Evolutionary conservation across 2,888 invertebrate genomes (phyloP), one percentile per base, ranked within the genome.

Genomic region (Ochropleura plecta): DNA sequence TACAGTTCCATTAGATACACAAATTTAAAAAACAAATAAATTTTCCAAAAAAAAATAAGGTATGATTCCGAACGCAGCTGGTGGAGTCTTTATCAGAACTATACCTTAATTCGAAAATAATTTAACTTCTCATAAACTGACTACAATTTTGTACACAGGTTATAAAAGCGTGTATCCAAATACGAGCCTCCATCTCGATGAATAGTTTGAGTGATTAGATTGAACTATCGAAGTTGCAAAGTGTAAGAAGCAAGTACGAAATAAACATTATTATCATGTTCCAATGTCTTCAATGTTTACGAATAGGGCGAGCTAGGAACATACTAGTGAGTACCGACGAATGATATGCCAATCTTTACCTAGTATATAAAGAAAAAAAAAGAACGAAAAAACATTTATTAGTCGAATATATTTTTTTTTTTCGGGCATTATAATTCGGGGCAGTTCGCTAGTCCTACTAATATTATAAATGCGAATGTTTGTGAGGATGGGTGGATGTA

Each of bases 91-190:
- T 12, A 2, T 59, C 57, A 0, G 51, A 79, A 73, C 48, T 30
- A 64, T 57, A 73, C 16, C 20, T 0, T 51, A 64, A 60, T 20
- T n/a, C 7, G 42, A 62, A 60, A 59, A 46, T 8, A 8, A 44
- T 18, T n/a, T 5, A 79, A 72, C 42, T 60, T 16, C 59, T 14
- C 18, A 30, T 66, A 71, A 63, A 70, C 65, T 64, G 16, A 59
- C 60, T 72, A 84, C 7, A 57, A 81, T 53, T 64, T 70, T 65
- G 53, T 5, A 42, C 30, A 9, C 71, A 77, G 65, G 81, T 77
- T 84, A 81, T 71, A 77, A 71, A 69, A 67, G 84, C 84, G 40
- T 81, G 77, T n/a, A 10, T 63, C n/a, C 69, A 81, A 67, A 81
- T 76, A 67, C 57, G 55, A 30, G 42, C 81, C 81, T 83, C 82